phyloP scores from a whole-genome alignment of 2,113 vertebrate species.

The Cnemophilus loriae region DNA sequence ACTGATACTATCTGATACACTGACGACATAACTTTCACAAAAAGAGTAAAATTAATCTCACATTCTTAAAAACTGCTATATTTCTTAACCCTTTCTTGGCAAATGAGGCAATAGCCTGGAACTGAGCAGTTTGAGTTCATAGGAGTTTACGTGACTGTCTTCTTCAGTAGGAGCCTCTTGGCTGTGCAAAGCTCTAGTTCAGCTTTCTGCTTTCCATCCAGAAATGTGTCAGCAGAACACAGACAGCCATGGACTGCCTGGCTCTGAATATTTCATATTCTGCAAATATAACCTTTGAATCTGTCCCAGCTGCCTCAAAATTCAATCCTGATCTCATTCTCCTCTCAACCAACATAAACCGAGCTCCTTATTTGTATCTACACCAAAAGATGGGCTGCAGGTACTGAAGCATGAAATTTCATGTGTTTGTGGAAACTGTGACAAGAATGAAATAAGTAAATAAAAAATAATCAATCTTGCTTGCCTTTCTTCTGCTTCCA shows the following conservation, averaged over 20 bases:
- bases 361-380: background rate
- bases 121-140: constrained; percentile 35
- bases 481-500: background rate
- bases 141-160: constrained; percentile 35
- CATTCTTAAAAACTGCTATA: constrained; percentile 16
- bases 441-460: background rate
- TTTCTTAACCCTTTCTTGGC: constrained; percentile 39
- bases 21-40: background rate
- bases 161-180: constrained; percentile 43
- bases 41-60: constrained; percentile 45
- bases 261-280: constrained; percentile 47
- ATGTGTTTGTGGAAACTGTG: background rate
- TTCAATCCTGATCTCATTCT: constrained; percentile 14
- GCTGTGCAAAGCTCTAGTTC: background rate
- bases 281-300: constrained; percentile 50
- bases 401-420: background rate
- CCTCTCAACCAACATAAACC: background rate
- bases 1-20: constrained; percentile 20
- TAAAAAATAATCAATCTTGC: background rate
- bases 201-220: constrained; percentile 43
- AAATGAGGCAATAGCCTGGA: constrained; percentile 8
- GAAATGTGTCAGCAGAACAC: constrained; percentile 58
- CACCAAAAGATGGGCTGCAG: background rate
- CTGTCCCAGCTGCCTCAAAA: constrained; percentile 46
- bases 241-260: constrained; percentile 20